Conservation (phyloP, 2,888 invertebrate genomes). For the Polymixis lichenea region DNA sequence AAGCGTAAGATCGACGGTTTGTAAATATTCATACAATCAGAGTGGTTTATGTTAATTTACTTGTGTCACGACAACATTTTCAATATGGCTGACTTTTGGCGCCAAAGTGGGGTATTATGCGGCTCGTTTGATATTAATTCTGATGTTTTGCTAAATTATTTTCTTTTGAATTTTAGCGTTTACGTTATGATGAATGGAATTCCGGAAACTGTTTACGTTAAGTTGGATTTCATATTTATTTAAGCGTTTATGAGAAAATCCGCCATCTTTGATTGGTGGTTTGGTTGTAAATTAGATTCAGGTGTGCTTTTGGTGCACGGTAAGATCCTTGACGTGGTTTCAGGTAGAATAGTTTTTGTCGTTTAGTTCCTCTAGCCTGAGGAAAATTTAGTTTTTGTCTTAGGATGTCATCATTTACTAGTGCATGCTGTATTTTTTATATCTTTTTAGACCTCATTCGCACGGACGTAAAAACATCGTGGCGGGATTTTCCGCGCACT, state of each 20-base stretch:
- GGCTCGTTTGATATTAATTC: slow-evolving; percentile 62
- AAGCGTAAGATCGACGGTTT: slow-evolving; percentile 64
- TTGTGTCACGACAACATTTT: slow-evolving; percentile 65
- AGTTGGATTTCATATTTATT: slow-evolving; percentile 23
- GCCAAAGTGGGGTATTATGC: slow-evolving; percentile 64
- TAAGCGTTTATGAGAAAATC: neutral
- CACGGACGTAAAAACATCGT: too few species aligned
- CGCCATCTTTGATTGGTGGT: slow-evolving; percentile 19
- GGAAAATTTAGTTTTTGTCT: neutral
- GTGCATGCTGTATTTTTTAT: neutral
- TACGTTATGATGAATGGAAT: slow-evolving; percentile 23
- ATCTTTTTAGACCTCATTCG: too few species aligned
- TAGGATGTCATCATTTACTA: neutral
- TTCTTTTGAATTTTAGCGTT: slow-evolving; percentile 40
- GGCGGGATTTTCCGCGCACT: too few species aligned
- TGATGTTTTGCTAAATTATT: slow-evolving; percentile 50
- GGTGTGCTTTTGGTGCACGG: neutral
- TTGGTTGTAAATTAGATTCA: neutral
- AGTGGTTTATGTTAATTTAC: slow-evolving; percentile 68
- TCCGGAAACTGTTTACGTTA: neutral
- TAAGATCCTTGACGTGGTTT: neutral
- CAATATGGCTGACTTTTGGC: slow-evolving; percentile 68
- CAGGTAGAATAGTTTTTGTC: neutral
- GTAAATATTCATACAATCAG: slow-evolving; percentile 72
- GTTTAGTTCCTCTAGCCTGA: neutral